Base-by-base conservation (phyloP, 2,888 invertebrate genomes). In the Megamerina dolium region DNA sequence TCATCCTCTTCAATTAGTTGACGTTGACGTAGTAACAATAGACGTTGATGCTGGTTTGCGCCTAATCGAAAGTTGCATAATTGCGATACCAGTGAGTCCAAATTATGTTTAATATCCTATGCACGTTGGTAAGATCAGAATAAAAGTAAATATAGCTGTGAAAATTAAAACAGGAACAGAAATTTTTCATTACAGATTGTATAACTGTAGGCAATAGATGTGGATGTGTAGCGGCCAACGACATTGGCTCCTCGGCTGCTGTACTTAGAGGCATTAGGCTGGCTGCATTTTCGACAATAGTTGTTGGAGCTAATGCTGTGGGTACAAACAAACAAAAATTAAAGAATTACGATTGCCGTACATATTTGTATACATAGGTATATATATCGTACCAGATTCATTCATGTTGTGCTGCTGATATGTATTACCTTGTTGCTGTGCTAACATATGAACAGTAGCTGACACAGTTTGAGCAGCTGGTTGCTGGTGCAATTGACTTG, bases 1-100 rank as follows among this genome's bases (percentile, higher is more conserved):
- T 72, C 72, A 49, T 72, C 72, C 43, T 72, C 71, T 57, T 72
- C 72, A 20, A 72, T 66, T 23, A 70, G 63, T 44, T 72, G 72
- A 17, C 72, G 66, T 50, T 72, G 72, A 13, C 72, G 56, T 16
- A 72, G 47, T 9, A 71, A 55, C 27, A 68, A 46, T 17, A 72
- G 52, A 31, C 69, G 64, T 48, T 72, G 72, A 31, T 69, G 66
- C 37, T 66, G 65, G 44, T 66, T 70, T 13, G 71, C 64, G 32
- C 69, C 71, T 45, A 72, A 58, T 5, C 68, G 63, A 26, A 67
- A 61, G 37, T 65, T 64, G 45, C 66, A 64, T 49, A 72, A 52
- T 39, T 66, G 66, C 46, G 64, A 68, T 12, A 71, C 63, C 45
- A 68, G 56, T 3, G 65, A 61, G 49, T 72, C 72, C 43, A 71